phyloP scores from a whole-genome alignment of 2,888 invertebrate genomes.

The Palloptera scutellata region DNA sequence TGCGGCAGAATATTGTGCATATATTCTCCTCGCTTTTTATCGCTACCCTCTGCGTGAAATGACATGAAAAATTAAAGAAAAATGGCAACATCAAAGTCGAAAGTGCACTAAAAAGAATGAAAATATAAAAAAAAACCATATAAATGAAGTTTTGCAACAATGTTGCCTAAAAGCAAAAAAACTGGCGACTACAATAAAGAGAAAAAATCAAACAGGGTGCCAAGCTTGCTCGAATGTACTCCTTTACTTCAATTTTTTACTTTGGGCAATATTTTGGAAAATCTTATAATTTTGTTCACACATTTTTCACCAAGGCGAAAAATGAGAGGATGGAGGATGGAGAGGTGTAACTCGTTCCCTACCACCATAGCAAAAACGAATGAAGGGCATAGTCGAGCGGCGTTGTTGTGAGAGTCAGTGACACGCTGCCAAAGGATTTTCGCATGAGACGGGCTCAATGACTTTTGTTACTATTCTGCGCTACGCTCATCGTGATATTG shows the following conservation, averaged over 20 bases:
- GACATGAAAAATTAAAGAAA: conserved; percentile 29
- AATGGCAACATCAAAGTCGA: conserved; percentile 25
- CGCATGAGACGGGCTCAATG: conserved; percentile 28
- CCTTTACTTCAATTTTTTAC: no score
- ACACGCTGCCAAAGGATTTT: conserved; percentile 24
- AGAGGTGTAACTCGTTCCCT: no score
- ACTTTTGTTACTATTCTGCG: no score
- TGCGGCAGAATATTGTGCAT: background rate
- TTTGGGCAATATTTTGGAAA: no score
- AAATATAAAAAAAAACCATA: no score
- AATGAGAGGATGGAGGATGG: no score
- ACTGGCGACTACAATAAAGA: background rate
- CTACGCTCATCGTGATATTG: no score
- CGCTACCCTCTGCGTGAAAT: background rate
- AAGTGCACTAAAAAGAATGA: conserved; percentile 4
- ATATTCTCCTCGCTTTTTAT: background rate
- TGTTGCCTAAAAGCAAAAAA: conserved; percentile 12
- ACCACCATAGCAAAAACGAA: no score
- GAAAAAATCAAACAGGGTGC: no score
- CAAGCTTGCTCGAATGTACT: no score
- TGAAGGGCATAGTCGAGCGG: background rate
- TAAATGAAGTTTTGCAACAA: conserved; percentile 27
- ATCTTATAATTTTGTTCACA: no score
- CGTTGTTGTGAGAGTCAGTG: conserved; percentile 17
- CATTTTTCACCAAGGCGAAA: no score